These are phyloP conservation scores for Darevskia mixta DNA, from an alignment of 2,797 vertebrate genomes.

Conservation along the genomic window DNA sequence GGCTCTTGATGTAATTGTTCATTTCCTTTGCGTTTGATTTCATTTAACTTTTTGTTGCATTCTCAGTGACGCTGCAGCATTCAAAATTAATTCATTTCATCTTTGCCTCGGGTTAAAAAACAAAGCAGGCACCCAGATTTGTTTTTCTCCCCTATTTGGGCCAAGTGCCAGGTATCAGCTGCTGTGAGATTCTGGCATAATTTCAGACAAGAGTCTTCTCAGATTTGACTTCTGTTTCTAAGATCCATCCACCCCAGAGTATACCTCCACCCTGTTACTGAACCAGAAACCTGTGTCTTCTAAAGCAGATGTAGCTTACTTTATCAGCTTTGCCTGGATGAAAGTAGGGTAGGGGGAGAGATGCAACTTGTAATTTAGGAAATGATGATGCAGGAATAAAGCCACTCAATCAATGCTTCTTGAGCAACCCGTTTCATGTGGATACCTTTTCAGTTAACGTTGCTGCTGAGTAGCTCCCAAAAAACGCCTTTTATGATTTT, in stretches of 20 bases:
- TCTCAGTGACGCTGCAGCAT: constrained; percentile 3
- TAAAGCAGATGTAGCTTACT: neutral
- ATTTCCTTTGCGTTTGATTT: constrained; percentile 29
- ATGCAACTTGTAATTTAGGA: neutral
- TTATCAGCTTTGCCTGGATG: neutral
- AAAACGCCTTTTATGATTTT: constrained; percentile 7
- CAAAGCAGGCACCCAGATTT: neutral
- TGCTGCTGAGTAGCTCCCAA: neutral
- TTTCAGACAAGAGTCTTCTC: constrained; percentile 23
- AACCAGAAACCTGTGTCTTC: constrained; percentile 40
- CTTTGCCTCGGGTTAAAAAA: constrained; percentile 8
- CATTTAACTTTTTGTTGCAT: constrained; percentile 14
- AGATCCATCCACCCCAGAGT: constrained; percentile 49
- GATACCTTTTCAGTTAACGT: neutral
- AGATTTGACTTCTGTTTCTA: neutral
- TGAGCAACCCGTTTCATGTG: neutral
- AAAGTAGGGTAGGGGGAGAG: neutral
- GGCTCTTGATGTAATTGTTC: neutral
- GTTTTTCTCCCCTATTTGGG: neutral
- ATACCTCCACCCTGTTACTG: constrained; percentile 63
- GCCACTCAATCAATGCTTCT: accelerated
- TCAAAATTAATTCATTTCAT: constrained; percentile 32
- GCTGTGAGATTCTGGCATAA: neutral
- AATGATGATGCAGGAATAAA: constrained; percentile 4
- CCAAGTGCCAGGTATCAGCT: neutral